Conservation (phyloP, 2,797 vertebrate species). For the Myotis vivesi region DNA sequence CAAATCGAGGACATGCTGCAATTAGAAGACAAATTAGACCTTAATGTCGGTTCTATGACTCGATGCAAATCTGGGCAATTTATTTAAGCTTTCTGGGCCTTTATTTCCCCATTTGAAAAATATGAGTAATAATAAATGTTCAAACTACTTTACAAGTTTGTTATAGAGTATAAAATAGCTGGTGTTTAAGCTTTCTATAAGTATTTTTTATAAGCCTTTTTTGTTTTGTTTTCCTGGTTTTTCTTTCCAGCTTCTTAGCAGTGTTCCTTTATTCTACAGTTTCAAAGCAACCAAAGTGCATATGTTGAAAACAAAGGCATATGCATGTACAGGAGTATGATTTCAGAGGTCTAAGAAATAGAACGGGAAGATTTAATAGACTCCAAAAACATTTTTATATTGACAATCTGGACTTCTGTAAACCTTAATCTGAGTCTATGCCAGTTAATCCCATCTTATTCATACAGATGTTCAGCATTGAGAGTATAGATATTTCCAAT, state of each 20-base stretch:
- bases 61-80: neutral
- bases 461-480: neutral
- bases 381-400: neutral
- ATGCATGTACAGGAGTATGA: neutral
- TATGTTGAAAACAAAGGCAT: neutral
- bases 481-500: neutral
- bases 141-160: neutral
- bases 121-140: neutral
- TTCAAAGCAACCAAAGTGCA: neutral
- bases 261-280: neutral
- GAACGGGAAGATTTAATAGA: neutral
- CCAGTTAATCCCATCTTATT: neutral
- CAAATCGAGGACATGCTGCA: neutral
- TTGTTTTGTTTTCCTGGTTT: neutral
- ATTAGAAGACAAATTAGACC: neutral
- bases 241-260: neutral
- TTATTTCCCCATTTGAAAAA: neutral
- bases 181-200: neutral
- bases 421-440: neutral
- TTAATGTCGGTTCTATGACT: neutral
- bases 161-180: neutral
- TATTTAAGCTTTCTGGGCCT: neutral
- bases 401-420: neutral
- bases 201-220: neutral
- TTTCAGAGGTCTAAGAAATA: neutral